phyloP scores from a whole-genome alignment of 1,140 invertebrate genomes.

The Caerostris darwini region DNA sequence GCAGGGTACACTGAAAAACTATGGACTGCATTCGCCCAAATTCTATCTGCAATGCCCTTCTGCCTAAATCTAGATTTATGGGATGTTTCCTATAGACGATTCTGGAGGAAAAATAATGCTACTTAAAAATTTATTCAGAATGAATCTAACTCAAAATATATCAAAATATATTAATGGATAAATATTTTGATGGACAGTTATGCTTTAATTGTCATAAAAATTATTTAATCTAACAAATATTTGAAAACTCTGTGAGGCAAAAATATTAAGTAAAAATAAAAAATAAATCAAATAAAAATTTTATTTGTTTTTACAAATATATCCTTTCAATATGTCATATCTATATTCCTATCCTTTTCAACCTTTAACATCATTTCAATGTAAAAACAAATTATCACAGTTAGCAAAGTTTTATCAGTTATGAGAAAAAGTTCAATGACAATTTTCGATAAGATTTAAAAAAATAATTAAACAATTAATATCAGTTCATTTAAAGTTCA shows the following conservation, averaged over 20 bases:
- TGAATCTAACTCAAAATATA: not conserved
- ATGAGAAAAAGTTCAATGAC: too few species aligned
- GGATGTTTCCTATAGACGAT: conserved; percentile 26
- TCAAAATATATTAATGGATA: not conserved
- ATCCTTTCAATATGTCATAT: too few species aligned
- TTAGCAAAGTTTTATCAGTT: too few species aligned
- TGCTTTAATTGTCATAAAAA: not conserved
- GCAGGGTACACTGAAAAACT: conserved; percentile 43
- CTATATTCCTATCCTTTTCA: too few species aligned
- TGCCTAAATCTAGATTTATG: not conserved
- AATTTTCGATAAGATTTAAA: too few species aligned
- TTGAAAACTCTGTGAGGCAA: not conserved
- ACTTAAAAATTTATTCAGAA: not conserved
- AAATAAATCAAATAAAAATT: too few species aligned
- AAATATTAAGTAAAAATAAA: not conserved
- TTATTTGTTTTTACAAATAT: too few species aligned
- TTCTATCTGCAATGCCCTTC: conserved; percentile 51
- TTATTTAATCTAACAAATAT: not conserved
- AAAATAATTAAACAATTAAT: too few species aligned
- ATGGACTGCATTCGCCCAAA: conserved; percentile 36
- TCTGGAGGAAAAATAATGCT: conserved; percentile 9
- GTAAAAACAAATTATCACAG: too few species aligned
- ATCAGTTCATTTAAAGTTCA: not conserved
- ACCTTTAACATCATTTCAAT: too few species aligned
- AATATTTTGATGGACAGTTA: not conserved